phyloP scores from a whole-genome alignment of 2,113 vertebrate species.

The Chrysemys picta region DNA sequence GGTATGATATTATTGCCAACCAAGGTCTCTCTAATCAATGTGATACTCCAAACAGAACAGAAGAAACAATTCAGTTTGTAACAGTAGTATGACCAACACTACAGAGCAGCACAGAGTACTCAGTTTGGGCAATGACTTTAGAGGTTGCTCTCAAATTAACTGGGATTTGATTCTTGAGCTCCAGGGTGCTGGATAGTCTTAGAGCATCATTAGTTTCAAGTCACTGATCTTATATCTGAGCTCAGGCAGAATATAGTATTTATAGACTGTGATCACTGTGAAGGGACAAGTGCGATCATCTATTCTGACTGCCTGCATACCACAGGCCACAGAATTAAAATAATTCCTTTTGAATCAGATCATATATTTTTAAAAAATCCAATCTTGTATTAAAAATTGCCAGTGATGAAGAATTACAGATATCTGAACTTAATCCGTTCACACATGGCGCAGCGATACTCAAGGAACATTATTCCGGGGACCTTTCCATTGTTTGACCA shows the following conservation, averaged over 20 bases:
- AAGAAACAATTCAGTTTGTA: neutral
- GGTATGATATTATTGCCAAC: neutral
- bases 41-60: neutral
- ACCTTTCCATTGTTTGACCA: neutral
- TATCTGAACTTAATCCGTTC: neutral
- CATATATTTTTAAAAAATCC: neutral
- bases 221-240: neutral
- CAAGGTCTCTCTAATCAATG: neutral
- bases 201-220: conserved; percentile 17
- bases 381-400: neutral
- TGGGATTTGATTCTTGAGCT: neutral
- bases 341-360: neutral
- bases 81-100: neutral
- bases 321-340: neutral
- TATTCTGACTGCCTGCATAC: neutral
- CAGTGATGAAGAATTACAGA: neutral
- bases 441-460: neutral
- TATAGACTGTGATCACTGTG: neutral
- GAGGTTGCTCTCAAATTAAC: neutral
- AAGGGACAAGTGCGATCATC: neutral
- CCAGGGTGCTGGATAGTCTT: neutral
- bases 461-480: neutral
- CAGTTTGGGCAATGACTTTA: neutral
- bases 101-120: neutral
- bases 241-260: conserved; percentile 32